phyloP scores from a whole-genome alignment of 2,113 vertebrate species.

The Gallinago media region DNA sequence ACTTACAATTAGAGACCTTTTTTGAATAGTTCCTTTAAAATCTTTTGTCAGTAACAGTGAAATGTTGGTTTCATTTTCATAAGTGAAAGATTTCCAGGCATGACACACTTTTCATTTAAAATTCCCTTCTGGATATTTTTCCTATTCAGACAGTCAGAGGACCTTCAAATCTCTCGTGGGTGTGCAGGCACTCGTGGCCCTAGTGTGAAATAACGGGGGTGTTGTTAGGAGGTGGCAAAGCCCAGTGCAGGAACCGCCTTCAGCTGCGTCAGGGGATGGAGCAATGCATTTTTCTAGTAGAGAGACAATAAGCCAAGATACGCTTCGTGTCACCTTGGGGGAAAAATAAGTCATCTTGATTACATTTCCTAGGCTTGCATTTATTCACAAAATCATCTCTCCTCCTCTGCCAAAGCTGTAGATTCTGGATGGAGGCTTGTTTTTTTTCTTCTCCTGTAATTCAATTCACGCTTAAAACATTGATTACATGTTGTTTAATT shows the following conservation, averaged over 20 bases:
- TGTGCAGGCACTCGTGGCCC: accelerated
- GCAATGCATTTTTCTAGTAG: neutral
- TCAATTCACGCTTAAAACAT: neutral
- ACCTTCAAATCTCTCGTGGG: neutral
- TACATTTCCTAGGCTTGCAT: neutral
- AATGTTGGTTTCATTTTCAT: neutral
- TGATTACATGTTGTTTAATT: neutral
- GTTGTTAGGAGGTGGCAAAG: neutral
- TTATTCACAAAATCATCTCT: neutral
- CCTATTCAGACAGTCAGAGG: accelerated
- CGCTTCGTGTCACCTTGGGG: neutral
- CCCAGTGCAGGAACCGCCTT: neutral
- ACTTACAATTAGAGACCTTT: neutral
- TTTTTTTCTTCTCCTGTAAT: neutral
- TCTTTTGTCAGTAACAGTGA: neutral
- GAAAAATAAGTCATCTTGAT: neutral
- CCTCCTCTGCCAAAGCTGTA: neutral
- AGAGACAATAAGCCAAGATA: neutral
- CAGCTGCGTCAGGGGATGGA: neutral
- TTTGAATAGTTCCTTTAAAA: neutral
- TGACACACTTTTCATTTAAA: neutral
- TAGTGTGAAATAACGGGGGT: neutral
- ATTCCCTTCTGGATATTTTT: neutral
- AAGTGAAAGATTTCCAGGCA: neutral
- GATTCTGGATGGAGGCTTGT: neutral